Evolutionary conservation across 2,113 vertebrate species (phyloP).

Genomic region (Cnemophilus loriae): DNA sequence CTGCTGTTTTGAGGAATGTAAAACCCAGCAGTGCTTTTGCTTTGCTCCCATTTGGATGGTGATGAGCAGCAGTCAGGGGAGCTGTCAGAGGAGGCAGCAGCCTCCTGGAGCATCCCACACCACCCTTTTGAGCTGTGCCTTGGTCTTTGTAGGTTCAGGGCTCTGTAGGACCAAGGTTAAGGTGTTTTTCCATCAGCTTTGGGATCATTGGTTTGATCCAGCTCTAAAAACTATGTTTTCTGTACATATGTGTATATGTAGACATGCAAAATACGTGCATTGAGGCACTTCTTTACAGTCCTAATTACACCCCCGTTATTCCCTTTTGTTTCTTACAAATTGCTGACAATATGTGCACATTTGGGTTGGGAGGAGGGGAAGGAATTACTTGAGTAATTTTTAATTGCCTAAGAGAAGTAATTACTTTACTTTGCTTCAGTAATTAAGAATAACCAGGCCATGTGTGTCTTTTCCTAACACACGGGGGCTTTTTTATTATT

Average conservation of each 20-base stretch:
- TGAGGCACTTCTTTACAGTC: neutral
- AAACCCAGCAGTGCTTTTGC: neutral
- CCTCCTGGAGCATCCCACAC: neutral
- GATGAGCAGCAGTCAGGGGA: neutral
- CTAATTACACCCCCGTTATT: neutral
- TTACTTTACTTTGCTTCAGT: slow-evolving; percentile 53
- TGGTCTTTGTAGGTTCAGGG: neutral
- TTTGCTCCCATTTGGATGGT: neutral
- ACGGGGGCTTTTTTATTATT: neutral
- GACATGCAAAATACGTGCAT: neutral
- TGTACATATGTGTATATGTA: neutral
- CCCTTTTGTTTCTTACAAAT: slow-evolving; percentile 33
- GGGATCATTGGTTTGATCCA: neutral
- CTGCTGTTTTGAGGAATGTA: neutral
- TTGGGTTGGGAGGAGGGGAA: slow-evolving; percentile 22
- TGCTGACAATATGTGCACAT: slow-evolving; percentile 8
- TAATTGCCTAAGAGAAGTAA: slow-evolving; percentile 62
- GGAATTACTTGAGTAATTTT: slow-evolving; percentile 30
- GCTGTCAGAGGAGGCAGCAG: neutral
- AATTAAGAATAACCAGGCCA: slow-evolving; percentile 56
- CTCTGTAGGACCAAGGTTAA: rapidly evolving
- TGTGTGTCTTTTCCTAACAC: slow-evolving; percentile 13
- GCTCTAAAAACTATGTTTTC: neutral
- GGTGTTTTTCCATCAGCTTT: neutral
- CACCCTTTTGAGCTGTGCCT: neutral